Percentiles rank a stretch among this genome's conserved stretches.
Evolutionary conservation across 2,888 invertebrate genomes (phyloP).

Genomic region (Anoplius nigerrimus): DNA sequence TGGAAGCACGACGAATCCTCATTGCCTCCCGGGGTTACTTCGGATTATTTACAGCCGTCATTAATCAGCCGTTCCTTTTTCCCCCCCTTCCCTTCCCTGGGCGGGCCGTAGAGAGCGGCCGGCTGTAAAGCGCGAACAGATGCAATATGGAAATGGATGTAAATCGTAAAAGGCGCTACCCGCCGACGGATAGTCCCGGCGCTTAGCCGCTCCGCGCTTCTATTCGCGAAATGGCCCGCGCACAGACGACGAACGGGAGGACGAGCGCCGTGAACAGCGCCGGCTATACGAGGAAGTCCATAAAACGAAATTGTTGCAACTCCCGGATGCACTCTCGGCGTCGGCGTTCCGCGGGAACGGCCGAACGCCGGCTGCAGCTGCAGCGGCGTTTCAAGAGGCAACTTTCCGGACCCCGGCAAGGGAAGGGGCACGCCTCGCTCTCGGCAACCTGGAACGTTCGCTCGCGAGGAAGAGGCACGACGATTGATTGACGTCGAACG

Average conservation of each 20-base stretch:
- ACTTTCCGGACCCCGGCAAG: no score
- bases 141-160: constrained; percentile 65
- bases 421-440: no score
- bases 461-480: no score
- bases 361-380: no score
- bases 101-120: background rate
- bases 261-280: constrained; percentile 17
- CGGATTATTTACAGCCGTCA: constrained; percentile 59
- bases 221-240: constrained; percentile 42
- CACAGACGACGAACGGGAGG: background rate
- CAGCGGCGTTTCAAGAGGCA: no score
- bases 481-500: no score
- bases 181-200: no score
- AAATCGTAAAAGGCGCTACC: constrained; percentile 64
- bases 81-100: background rate
- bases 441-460: no score
- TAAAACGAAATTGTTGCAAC: constrained; percentile 67
- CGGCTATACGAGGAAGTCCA: constrained; percentile 56
- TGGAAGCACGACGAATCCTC: constrained; percentile 44
- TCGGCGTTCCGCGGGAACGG: no score
- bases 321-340: constrained; percentile 45
- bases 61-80: constrained; percentile 55
- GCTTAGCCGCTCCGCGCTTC: constrained; percentile 27
- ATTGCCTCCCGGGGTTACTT: constrained; percentile 45
- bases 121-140: constrained; percentile 55